Conservation (phyloP, 2,888 invertebrate genomes). For the Galeruca laticollis region DNA sequence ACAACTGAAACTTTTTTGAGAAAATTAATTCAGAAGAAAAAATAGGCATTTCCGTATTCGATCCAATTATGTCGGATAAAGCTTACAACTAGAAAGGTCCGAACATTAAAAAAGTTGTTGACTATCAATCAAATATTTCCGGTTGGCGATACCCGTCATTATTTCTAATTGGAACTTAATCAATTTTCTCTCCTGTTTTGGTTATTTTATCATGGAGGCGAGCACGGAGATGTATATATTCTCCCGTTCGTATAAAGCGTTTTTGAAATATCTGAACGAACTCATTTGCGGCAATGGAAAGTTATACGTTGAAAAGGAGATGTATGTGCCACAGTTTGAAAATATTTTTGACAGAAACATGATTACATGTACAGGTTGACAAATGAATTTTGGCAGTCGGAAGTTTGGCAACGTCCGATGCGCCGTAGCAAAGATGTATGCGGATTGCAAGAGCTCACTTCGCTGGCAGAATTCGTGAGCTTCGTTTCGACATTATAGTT, state of each 20-base stretch:
- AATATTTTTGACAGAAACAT: too few relatives aligned
- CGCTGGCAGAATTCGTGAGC: too few relatives aligned
- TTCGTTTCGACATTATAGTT: too few relatives aligned
- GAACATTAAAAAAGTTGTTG: conserved; percentile 20
- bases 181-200: conserved; percentile 19
- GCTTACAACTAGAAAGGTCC: conserved; percentile 2
- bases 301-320: too few relatives aligned
- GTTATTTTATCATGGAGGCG: conserved; percentile 2
- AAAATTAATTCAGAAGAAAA: conserved; percentile 15
- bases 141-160: conserved; percentile 30
- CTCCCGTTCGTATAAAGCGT: neutral
- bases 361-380: too few relatives aligned
- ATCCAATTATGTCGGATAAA: conserved; percentile 22
- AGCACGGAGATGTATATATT: neutral
- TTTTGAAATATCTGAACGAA: too few relatives aligned
- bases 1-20: neutral
- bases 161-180: conserved; percentile 34
- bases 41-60: conserved; percentile 8
- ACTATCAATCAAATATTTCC: conserved; percentile 36
- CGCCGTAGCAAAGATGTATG: too few relatives aligned
- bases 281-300: too few relatives aligned
- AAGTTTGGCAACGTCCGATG: too few relatives aligned
- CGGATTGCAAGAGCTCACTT: too few relatives aligned
- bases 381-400: too few relatives aligned
- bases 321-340: too few relatives aligned